A percentile compares a stretch with the other conserved stretches of the same genome.
phyloP scores from a whole-genome alignment of 92 coral and sea anemone species.

The Phenganax subtilis region DNA sequence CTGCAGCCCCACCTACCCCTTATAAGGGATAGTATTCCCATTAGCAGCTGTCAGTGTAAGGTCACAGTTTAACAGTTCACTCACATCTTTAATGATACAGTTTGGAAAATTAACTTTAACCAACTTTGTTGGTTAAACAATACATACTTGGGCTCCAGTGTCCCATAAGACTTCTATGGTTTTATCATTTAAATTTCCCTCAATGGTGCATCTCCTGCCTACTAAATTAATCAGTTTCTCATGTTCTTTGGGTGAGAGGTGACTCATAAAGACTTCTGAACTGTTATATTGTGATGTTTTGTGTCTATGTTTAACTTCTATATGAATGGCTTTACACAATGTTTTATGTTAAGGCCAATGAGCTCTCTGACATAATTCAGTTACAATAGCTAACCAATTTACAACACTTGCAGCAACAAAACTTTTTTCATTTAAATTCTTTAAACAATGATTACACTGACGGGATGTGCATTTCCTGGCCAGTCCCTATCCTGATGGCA shows the following conservation, averaged over 20 bases:
- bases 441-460: constrained; percentile 26
- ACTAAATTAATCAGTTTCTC: neutral
- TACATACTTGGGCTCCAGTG: constrained; percentile 10
- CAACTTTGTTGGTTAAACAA: neutral
- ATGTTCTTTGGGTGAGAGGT: neutral
- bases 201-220: neutral
- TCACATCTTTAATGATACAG: neutral
- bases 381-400: constrained; percentile 1
- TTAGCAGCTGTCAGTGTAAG: neutral
- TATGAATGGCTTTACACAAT: constrained; percentile 26
- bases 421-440: constrained; percentile 1
- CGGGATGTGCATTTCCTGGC: constrained; percentile 51
- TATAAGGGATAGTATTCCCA: neutral
- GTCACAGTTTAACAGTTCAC: neutral
- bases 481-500: constrained; percentile 52
- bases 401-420: neutral
- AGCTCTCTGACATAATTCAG: neutral
- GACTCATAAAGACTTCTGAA: neutral
- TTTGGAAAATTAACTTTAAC: neutral
- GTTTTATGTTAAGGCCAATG: constrained; percentile 44
- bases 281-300: neutral
- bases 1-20: too few species aligned
- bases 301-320: constrained; percentile 9
- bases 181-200: neutral
- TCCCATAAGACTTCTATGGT: neutral